A percentile compares a stretch with the other conserved stretches of the same genome.
phyloP scores from a whole-genome alignment of 2,888 invertebrate species.

The Drosophila borborema region DNA sequence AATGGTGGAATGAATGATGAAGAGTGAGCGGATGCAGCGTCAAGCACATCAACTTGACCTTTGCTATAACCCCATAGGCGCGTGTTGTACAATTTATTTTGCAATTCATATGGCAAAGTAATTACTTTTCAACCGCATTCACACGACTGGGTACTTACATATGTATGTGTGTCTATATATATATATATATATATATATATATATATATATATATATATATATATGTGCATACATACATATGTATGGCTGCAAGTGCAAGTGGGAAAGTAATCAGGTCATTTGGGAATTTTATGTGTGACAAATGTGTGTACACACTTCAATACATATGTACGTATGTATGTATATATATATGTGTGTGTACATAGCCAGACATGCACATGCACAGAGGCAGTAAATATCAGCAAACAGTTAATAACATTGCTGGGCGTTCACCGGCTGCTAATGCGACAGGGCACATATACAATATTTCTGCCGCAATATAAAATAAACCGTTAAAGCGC shows the following conservation, averaged over 20 bases:
- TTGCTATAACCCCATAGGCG: constrained; percentile 31
- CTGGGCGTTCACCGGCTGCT: constrained; percentile 37
- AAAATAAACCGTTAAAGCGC: constrained; percentile 69
- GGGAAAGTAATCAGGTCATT: constrained; percentile 47
- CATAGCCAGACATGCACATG: not conserved
- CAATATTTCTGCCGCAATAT: constrained; percentile 49
- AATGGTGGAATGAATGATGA: not conserved
- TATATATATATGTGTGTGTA: not conserved
- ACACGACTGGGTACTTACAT: not conserved
- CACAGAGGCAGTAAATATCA: constrained; percentile 16
- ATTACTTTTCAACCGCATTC: constrained; percentile 25
- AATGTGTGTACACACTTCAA: constrained; percentile 23
- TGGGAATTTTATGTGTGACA: constrained; percentile 31
- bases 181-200: no score
- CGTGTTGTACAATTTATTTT: constrained; percentile 28
- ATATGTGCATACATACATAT: not conserved
- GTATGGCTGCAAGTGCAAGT: constrained; percentile 16
- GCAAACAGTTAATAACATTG: constrained; percentile 48
- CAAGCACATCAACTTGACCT: constrained; percentile 36
- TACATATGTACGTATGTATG: not conserved
- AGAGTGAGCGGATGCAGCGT: not conserved
- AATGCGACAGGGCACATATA: constrained; percentile 41
- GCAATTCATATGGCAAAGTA: constrained; percentile 31
- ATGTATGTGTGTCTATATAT: no score
- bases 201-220: no score